Percentiles rank a stretch among this genome's conserved stretches.
Conservation (phyloP, 2,888 invertebrate genomes). For the Nephrotoma appendiculata region DNA sequence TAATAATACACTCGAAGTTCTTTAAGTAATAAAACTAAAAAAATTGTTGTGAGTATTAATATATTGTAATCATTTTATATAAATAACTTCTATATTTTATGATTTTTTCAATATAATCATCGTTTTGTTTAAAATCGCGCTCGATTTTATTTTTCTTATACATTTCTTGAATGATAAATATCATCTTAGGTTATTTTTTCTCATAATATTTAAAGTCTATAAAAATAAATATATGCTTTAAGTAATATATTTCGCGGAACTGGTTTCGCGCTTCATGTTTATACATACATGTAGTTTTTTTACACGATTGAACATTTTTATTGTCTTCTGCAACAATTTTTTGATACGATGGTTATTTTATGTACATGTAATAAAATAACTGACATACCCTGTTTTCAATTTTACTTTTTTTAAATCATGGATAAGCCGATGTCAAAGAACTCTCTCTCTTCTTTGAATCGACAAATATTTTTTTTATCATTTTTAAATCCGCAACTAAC, state of each 20-base stretch:
- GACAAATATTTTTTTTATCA: neutral
- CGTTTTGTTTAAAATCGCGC: neutral
- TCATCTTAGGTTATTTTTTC: neutral
- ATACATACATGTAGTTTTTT: neutral
- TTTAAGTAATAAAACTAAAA: neutral
- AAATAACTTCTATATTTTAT: neutral
- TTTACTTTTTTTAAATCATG: neutral
- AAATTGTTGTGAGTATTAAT: neutral
- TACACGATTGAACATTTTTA: neutral
- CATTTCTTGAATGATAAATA: neutral
- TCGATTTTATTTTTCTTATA: neutral
- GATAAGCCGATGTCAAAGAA: neutral
- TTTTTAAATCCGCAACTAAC: neutral
- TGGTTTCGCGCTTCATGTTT: neutral
- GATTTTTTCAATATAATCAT: neutral
- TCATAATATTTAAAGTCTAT: neutral
- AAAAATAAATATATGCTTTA: neutral
- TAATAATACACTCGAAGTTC: neutral
- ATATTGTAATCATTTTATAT: neutral
- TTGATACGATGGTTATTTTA: neutral
- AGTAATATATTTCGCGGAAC: neutral
- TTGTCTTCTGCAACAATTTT: neutral
- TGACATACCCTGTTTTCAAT: neutral
- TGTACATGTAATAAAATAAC: neutral
- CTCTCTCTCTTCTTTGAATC: neutral